Conservation (phyloP, 2,797 vertebrate genomes). For the Telmatherina bonti region DNA sequence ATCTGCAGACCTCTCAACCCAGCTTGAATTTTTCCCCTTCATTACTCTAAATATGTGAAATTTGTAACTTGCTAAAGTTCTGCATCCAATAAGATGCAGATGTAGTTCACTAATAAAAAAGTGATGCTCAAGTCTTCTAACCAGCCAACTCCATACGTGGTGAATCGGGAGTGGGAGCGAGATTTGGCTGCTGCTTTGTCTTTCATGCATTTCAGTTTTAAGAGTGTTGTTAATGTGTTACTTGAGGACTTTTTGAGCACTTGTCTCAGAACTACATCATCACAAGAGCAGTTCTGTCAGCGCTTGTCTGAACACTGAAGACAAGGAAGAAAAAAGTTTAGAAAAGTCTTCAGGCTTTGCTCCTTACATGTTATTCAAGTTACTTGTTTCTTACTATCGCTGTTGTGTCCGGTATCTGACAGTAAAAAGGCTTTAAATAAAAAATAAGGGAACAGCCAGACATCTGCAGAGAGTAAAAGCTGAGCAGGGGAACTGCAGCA, state of each 20-base stretch:
- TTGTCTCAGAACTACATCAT: background rate
- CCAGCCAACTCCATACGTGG: background rate
- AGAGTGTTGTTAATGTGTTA: background rate
- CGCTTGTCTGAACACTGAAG: background rate
- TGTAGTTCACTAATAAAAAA: background rate
- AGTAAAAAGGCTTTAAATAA: conserved; percentile 10
- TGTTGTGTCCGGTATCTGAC: conserved; percentile 6
- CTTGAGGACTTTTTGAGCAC: background rate
- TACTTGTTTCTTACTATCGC: background rate
- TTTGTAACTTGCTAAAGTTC: background rate
- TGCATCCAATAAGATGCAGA: background rate
- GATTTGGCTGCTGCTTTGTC: background rate
- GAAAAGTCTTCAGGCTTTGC: background rate
- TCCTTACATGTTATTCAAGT: conserved; percentile 4
- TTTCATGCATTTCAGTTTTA: background rate
- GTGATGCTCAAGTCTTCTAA: background rate
- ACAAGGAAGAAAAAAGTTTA: background rate
- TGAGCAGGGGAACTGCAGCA: background rate
- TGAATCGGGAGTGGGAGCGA: background rate
- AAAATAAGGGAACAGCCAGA: conserved; percentile 28
- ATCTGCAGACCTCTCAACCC: no score
- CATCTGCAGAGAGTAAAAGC: conserved; percentile 10
- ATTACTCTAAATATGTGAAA: no score
- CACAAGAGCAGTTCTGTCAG: background rate
- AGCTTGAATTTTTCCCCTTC: no score